Evolutionary conservation across 2,113 vertebrate species (phyloP).

Genomic region (Zapus hudsonius): DNA sequence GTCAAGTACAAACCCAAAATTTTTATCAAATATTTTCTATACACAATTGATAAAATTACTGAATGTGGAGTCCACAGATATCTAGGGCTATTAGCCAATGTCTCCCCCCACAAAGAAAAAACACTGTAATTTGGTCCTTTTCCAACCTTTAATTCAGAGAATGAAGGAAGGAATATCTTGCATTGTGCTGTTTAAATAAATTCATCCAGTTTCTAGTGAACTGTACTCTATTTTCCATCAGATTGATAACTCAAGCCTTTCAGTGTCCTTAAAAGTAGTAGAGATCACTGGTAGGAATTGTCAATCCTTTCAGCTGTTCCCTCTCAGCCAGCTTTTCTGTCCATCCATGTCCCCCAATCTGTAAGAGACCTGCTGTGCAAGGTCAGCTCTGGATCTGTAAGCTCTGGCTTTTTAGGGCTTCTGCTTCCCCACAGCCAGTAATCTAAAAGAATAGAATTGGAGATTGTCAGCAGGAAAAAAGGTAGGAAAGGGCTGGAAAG

Average conservation of each 20-base stretch:
- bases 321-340: fast-evolving
- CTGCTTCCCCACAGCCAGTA: neutral
- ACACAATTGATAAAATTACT: neutral
- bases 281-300: neutral
- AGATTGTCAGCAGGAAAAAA: neutral
- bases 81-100: neutral
- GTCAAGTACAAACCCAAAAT: neutral
- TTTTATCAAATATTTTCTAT: neutral
- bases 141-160: neutral
- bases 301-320: too few relatives aligned
- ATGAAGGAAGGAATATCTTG: neutral
- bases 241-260: neutral
- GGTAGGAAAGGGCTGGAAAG: too few relatives aligned
- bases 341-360: neutral
- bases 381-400: neutral
- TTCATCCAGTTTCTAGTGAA: neutral
- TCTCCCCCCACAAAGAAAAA: neutral
- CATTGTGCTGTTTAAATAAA: neutral
- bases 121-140: neutral
- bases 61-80: neutral
- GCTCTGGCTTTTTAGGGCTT: too few relatives aligned
- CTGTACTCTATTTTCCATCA: neutral
- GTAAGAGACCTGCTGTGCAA: neutral
- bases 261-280: neutral
- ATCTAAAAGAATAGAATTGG: neutral